Evolutionary conservation across 2,797 vertebrate genomes (phyloP).

Genomic region (Heterohyrax brucei): DNA sequence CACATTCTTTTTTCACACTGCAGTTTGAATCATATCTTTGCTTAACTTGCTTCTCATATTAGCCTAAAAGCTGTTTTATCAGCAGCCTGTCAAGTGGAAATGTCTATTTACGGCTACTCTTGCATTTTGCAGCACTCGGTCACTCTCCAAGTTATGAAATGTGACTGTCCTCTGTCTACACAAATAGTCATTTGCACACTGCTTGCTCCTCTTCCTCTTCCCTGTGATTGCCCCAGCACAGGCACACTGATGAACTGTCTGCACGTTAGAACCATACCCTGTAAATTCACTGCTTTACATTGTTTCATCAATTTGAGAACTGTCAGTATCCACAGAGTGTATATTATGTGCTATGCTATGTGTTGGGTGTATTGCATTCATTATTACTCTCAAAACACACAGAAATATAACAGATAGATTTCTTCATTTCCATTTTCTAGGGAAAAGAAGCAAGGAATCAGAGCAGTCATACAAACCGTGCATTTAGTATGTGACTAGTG

Average conservation of each 20-base stretch:
- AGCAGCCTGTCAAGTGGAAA: conserved; percentile 66
- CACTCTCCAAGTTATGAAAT: conserved; percentile 53
- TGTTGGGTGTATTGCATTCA: not conserved
- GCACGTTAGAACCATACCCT: not conserved
- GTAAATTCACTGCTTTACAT: not conserved
- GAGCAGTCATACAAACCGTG: not conserved
- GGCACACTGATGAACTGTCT: not conserved
- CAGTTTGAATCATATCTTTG: conserved; percentile 68
- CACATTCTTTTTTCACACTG: conserved; percentile 42
- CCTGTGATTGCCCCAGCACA: not conserved
- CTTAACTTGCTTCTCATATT: conserved; percentile 69
- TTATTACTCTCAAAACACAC: not conserved
- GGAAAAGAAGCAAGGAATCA: not conserved
- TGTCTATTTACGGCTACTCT: conserved; percentile 68
- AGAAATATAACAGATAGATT: not conserved
- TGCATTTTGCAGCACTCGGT: conserved; percentile 55
- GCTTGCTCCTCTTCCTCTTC: conserved; percentile 8
- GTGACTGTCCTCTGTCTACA: not conserved
- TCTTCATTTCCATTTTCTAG: conserved; percentile 19
- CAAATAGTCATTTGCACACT: conserved; percentile 26
- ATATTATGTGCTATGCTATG: not conserved
- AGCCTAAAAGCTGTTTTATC: conserved; percentile 76
- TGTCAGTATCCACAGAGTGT: not conserved
- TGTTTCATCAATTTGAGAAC: not conserved
- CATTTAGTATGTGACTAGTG: not conserved